phyloP scores from a whole-genome alignment of 2,888 invertebrate species.

The Serripes groenlandicus region DNA sequence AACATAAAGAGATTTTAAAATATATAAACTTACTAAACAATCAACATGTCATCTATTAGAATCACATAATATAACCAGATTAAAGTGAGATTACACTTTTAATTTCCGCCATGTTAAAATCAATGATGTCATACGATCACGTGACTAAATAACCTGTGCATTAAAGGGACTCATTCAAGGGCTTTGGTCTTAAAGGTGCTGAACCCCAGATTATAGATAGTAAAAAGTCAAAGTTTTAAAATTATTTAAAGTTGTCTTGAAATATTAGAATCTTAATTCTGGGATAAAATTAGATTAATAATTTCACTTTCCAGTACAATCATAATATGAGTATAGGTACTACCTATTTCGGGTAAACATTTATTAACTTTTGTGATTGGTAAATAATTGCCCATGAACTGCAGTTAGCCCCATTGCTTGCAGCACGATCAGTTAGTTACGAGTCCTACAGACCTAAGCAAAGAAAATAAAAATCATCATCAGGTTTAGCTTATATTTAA shows the following conservation, averaged over 20 bases:
- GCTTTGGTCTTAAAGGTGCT: not conserved
- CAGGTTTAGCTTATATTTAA: too few relatives aligned
- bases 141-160: not conserved
- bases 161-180: not conserved
- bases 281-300: not conserved
- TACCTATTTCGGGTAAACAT: too few relatives aligned
- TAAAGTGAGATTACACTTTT: not conserved
- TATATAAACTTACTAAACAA: conserved; percentile 1
- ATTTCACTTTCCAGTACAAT: not conserved
- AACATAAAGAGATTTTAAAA: not conserved
- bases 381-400: too few relatives aligned
- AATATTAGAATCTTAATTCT: not conserved
- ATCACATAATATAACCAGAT: not conserved
- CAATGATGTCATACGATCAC: conserved; percentile 4
- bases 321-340: too few relatives aligned
- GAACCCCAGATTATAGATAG: too few relatives aligned
- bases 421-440: too few relatives aligned
- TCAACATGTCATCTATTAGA: not conserved
- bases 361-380: too few relatives aligned
- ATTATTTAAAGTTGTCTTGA: too few relatives aligned
- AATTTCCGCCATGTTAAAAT: conserved; percentile 25
- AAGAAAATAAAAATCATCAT: too few relatives aligned
- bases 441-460: too few relatives aligned
- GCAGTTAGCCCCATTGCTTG: too few relatives aligned
- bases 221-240: too few relatives aligned